Evolutionary conservation across 2,797 vertebrate species (phyloP).

Genomic region (Monodelphis domestica): DNA sequence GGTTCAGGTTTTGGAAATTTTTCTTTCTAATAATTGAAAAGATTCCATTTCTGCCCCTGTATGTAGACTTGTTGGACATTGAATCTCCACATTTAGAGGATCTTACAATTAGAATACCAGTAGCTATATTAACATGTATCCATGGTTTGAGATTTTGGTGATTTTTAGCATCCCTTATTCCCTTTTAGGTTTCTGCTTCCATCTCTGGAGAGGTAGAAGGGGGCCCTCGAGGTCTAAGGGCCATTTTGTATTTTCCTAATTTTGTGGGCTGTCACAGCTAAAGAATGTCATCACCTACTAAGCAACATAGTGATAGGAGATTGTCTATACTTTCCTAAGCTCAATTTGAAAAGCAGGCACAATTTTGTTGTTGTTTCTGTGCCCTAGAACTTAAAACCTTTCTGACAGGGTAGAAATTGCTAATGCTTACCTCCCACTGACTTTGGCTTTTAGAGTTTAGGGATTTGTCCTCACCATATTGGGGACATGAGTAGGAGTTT

Average conservation of each 20-base stretch:
- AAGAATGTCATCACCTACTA: neutral
- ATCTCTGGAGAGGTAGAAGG: neutral
- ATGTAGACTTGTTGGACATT: neutral
- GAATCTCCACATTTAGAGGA: neutral
- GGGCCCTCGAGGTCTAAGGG: neutral
- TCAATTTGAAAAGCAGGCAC: neutral
- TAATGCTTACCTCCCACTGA: neutral
- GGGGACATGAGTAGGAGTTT: neutral
- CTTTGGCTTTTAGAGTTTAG: neutral
- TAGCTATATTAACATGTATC: neutral
- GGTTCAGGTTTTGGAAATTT: neutral
- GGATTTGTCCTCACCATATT: neutral
- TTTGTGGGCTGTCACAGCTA: neutral
- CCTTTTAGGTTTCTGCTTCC: neutral
- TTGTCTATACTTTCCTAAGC: neutral
- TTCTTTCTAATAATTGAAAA: neutral
- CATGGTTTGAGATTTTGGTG: neutral
- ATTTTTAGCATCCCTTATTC: neutral
- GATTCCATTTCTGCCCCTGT: neutral
- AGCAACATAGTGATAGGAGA: neutral
- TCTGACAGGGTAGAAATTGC: neutral
- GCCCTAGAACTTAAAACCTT: neutral
- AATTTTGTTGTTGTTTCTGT: neutral
- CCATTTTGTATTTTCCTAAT: neutral
- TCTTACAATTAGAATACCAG: too few species aligned